Conservation (phyloP, 2,113 vertebrate genomes). For the Leuciscus idus region DNA sequence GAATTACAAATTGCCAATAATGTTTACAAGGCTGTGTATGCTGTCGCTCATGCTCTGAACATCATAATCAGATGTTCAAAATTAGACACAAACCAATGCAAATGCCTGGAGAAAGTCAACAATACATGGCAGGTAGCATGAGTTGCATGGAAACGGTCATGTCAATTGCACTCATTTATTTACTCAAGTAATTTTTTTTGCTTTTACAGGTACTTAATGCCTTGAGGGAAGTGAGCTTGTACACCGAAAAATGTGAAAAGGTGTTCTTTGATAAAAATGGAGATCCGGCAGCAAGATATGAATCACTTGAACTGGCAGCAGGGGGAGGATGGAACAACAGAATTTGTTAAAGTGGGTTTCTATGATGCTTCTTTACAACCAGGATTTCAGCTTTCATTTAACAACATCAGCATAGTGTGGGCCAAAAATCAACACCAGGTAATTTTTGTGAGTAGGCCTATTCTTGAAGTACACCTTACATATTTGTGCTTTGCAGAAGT, state of each 20-base stretch:
- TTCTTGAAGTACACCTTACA: background rate
- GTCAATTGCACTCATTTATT: background rate
- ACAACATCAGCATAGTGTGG: constrained; percentile 59
- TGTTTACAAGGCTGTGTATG: constrained; percentile 66
- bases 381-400: constrained; percentile 55
- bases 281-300: constrained; percentile 63
- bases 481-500: background rate
- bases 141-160: background rate
- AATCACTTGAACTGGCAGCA: constrained; percentile 66
- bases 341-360: constrained; percentile 61
- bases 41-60: constrained; percentile 62
- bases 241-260: constrained; percentile 44
- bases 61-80: constrained; percentile 48
- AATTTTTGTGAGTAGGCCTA: background rate
- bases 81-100: background rate
- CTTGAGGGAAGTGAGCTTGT: constrained; percentile 57
- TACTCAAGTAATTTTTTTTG: background rate
- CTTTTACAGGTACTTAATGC: constrained; percentile 53
- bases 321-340: constrained; percentile 49
- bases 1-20: constrained; percentile 65
- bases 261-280: constrained; percentile 64
- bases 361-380: constrained; percentile 61
- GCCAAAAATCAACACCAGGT: constrained; percentile 45
- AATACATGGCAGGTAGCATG: constrained; percentile 59
- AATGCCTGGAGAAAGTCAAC: constrained; percentile 37